These are phyloP conservation scores for Phoebastria nigripes DNA, from an alignment of 2,797 vertebrate genomes.

Conservation along the genomic window DNA sequence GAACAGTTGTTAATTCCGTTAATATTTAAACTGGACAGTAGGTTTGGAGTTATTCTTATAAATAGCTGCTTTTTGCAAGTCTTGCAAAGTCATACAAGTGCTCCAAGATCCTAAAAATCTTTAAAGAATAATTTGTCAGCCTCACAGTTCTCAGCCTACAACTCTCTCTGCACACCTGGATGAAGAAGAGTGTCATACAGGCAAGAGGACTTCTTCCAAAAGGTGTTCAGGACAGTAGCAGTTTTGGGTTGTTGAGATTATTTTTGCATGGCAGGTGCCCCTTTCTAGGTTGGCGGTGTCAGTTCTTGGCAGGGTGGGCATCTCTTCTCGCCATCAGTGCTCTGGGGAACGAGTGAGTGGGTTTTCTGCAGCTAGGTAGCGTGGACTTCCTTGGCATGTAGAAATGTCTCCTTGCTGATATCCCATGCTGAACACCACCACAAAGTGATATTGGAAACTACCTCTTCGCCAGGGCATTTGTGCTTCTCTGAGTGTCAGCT, in stretches of 20 bases:
- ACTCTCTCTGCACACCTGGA: neutral
- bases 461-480: neutral
- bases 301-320: neutral
- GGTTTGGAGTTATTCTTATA: neutral
- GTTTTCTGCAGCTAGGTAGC: neutral
- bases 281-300: neutral
- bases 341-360: neutral
- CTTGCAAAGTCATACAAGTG: neutral
- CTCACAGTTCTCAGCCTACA: neutral
- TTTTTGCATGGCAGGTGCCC: neutral
- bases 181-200: neutral
- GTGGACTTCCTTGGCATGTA: neutral
- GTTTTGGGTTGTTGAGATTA: neutral
- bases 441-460: neutral
- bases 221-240: neutral
- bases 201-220: neutral
- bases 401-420: neutral
- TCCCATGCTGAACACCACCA: neutral
- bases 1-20: neutral
- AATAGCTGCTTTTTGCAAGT: slow-evolving; percentile 5
- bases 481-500: neutral
- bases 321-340: neutral
- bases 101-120: neutral
- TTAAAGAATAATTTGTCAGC: neutral
- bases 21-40: slow-evolving; percentile 20